Evolutionary conservation across 2,113 vertebrate species (phyloP), one percentile per base, ranked within the genome.

Genomic region (Lophius piscatorius): DNA sequence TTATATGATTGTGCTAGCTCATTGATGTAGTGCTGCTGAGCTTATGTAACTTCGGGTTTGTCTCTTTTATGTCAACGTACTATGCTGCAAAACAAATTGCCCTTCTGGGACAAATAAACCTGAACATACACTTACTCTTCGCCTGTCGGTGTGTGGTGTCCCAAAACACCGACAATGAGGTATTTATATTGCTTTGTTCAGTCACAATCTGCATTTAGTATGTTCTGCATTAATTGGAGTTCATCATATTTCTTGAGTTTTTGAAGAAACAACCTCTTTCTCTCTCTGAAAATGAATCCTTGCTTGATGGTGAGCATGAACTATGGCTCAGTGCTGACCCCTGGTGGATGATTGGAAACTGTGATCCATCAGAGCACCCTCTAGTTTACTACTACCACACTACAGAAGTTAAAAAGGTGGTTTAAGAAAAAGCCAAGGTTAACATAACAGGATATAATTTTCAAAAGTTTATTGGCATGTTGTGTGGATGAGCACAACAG

Each of bases 301-400:
- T 17, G 9, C 17, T 18, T 1, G 4, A 4, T 47, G 13, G 7
- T 5, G 12, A 10, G 55, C 3, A 16, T 13, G 16, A 59, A 70
- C 52, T 2, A 8, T 45, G 5, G 51, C 48, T 78, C 73, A 71
- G 46, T 13, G 31, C 77, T 81, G 84, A 83, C 87, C 75, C 70
- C 83, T 84, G 48, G 49, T 80, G 81, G 76, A 22, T 23, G 14
- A 7, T 28, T 6, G 7, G 16, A 33, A 48, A 31, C 7, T 9
- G 17, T 3, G 29, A 5, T 13, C 20, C 3, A 29, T 18, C 8
- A 28, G 7, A 65, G 11, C 31, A 26, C 11, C 13, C 6, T 9
- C 8, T 28, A 28, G 4, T 28, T 28, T 5, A 28, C 4, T 54
- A 31, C 13, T 24, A 46, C 13, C 0, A 18, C n/a, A 18, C 13